Evolutionary conservation across 2,113 vertebrate species (phyloP).

Genomic region (Furnarius figulus): DNA sequence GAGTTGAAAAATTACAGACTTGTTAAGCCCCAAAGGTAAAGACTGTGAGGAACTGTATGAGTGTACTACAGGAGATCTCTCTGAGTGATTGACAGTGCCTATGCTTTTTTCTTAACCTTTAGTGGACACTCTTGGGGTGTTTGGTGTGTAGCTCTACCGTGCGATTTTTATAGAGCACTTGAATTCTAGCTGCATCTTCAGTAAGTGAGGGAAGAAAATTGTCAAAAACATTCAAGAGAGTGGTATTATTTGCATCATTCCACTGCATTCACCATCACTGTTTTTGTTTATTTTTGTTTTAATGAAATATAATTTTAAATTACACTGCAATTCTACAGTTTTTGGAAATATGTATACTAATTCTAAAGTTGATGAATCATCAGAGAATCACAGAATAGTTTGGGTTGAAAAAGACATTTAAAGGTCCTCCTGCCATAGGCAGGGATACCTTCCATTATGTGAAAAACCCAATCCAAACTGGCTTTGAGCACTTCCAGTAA

Average conservation of each 20-base stretch:
- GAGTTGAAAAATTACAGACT: neutral
- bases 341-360: neutral
- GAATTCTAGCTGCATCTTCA: neutral
- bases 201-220: neutral
- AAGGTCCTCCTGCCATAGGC: neutral
- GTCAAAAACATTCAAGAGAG: neutral
- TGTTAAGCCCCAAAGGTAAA: neutral
- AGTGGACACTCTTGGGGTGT: neutral
- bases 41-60: neutral
- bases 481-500: neutral
- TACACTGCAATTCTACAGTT: neutral
- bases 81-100: neutral
- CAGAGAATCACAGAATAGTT: neutral
- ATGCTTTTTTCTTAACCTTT: neutral
- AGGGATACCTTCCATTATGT: neutral
- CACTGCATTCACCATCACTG: neutral
- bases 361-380: neutral
- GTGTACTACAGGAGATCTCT: neutral
- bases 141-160: neutral
- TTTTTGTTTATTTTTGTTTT: neutral
- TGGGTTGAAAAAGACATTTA: neutral
- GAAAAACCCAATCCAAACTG: neutral
- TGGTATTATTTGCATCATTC: neutral
- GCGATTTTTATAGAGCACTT: neutral
- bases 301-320: neutral